Evolutionary conservation across 2,113 vertebrate genomes (phyloP).

Genomic region (Haliaeetus leucogaster): DNA sequence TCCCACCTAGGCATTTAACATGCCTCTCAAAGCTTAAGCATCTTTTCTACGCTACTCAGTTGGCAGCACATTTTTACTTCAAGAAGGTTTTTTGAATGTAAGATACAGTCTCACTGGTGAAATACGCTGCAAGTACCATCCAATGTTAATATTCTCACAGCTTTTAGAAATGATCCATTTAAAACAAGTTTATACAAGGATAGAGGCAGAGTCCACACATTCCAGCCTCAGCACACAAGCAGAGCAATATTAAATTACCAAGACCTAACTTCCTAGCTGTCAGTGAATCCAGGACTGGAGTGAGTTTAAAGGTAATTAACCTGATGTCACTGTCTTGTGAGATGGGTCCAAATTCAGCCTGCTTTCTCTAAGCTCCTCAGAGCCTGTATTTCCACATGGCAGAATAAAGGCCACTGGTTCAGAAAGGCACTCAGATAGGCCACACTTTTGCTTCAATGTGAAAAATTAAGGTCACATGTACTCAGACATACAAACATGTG

Average conservation of each 20-base stretch:
- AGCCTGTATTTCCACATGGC: not conserved
- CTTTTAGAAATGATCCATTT: not conserved
- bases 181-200: not conserved
- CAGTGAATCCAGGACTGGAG: not conserved
- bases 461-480: not conserved
- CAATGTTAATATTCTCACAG: not conserved
- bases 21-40: not conserved
- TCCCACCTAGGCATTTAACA: not conserved
- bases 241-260: not conserved
- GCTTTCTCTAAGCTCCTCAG: not conserved
- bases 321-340: not conserved
- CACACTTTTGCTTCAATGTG: not conserved
- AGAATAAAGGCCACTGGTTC: not conserved
- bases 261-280: not conserved
- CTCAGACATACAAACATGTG: not conserved
- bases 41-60: not conserved
- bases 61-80: not conserved
- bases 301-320: constrained; percentile 30
- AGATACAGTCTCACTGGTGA: not conserved
- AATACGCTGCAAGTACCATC: not conserved
- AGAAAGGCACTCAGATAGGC: not conserved
- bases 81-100: not conserved
- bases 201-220: not conserved
- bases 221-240: not conserved
- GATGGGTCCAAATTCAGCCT: not conserved